Evolutionary conservation across 2,113 vertebrate genomes (phyloP).

Genomic region (Daboia siamensis): DNA sequence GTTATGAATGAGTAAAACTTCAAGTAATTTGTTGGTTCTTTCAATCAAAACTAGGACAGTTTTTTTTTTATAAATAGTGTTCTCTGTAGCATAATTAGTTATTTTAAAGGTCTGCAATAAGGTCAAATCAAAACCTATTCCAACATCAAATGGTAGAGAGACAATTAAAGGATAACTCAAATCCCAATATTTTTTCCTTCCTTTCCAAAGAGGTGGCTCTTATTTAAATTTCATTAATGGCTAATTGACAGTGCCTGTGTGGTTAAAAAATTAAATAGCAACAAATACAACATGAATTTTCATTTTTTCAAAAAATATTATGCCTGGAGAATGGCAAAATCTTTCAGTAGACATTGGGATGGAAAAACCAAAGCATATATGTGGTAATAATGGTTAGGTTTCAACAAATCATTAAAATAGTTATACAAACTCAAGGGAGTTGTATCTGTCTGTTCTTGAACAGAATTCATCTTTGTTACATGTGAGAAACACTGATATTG

Average conservation of each 20-base stretch:
- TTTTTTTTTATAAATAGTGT: slow-evolving; percentile 50
- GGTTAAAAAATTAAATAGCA: slow-evolving; percentile 29
- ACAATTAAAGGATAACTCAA: slow-evolving; percentile 39
- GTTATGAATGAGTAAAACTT: slow-evolving; percentile 58
- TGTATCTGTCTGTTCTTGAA: background rate
- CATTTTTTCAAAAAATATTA: background rate
- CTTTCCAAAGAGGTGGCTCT: slow-evolving; percentile 7
- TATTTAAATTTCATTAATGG: slow-evolving; percentile 30
- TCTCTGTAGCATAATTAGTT: slow-evolving; percentile 12
- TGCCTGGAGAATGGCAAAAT: slow-evolving; percentile 1
- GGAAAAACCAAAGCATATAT: background rate
- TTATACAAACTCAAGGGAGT: background rate
- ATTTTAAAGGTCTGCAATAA: slow-evolving; percentile 47
- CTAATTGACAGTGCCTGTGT: background rate
- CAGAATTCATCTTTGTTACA: background rate
- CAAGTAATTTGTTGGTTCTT: slow-evolving; percentile 53
- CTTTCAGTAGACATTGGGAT: background rate
- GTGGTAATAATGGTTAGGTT: background rate
- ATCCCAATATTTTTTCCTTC: slow-evolving; percentile 9
- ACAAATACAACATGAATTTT: slow-evolving; percentile 9
- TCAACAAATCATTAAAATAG: background rate
- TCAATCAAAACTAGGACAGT: slow-evolving; percentile 47
- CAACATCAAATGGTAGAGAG: slow-evolving; percentile 19
- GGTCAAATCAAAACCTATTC: slow-evolving; percentile 35
- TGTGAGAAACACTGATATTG: background rate